phyloP scores from a whole-genome alignment of 30 jellyfish, hydroid and myxozoan species.

The Nemopilema nomurai region DNA sequence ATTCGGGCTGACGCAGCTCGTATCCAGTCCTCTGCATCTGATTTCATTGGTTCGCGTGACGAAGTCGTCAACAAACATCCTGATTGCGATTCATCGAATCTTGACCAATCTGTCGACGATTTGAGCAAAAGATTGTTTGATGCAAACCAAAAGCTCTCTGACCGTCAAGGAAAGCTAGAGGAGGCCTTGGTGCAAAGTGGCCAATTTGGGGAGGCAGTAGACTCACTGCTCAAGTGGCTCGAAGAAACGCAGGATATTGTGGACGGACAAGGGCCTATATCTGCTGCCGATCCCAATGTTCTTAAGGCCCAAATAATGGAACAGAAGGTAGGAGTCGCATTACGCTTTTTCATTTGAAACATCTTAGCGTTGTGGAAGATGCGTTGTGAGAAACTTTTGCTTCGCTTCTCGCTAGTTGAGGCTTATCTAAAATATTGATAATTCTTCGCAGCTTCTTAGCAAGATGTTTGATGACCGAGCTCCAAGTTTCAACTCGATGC shows the following conservation, averaged over 20 bases:
- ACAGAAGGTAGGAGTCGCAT: constrained; percentile 64
- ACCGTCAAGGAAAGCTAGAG: constrained; percentile 86
- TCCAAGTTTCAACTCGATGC: constrained; percentile 73
- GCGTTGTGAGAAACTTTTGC: no score
- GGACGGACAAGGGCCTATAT: constrained; percentile 78
- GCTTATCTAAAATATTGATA: no score
- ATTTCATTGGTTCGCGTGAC: constrained; percentile 53
- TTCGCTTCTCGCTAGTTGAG: no score
- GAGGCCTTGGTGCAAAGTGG: constrained; percentile 92
- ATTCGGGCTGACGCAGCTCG: constrained; percentile 55
- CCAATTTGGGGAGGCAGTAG: constrained; percentile 92
- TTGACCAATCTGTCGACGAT: constrained; percentile 66
- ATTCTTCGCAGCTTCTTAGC: constrained; percentile 57
- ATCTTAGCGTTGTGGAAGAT: no score
- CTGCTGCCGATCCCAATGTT: constrained; percentile 95
- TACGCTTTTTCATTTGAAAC: no score
- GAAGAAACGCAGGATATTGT: constrained; percentile 83
- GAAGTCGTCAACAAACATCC: constrained; percentile 70
- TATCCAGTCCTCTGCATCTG: constrained; percentile 69
- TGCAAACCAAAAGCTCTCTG: constrained; percentile 72
- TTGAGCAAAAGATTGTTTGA: constrained; percentile 50
- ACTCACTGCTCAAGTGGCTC: constrained; percentile 80
- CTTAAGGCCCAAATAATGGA: constrained; percentile 96
- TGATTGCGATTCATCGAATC: constrained; percentile 71
- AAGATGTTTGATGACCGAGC: constrained; percentile 93